Evolutionary conservation across 1,140 invertebrate genomes (phyloP), one percentile per base, ranked within the genome.

Genomic region (Drosophila parabipectinata): DNA sequence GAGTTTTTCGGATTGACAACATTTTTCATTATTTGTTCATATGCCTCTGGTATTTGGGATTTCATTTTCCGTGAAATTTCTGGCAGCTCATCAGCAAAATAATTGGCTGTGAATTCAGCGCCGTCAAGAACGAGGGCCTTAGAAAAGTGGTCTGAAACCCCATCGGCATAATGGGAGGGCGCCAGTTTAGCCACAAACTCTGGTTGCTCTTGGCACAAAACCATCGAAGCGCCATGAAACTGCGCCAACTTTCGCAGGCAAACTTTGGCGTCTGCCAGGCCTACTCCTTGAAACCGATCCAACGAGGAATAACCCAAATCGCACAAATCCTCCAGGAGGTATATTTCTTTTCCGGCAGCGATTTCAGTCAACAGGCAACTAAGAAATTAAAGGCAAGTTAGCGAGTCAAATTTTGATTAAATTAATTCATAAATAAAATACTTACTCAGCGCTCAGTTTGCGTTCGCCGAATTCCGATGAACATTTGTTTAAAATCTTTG

Each of bases 1-100:
- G 34, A 67, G n/a, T 76, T 74, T 5, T 67, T 57, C 1, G 78
- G 51, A 59, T 72, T 21, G 5, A 90, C 79, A 4, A 83, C 34
- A 39, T 47, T 14, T 12, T 30, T 9, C 2, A 90, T 71, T 14
- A 59, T 60, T 7, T 39, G 37, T 2, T 50, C n/a, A 56, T 76
- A 90, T 18, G 34, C 54, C 0, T 34, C 14, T 54, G 60, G 41
- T 72, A 92, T 47, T 91, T 89, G 28, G 64, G 32, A 24, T 92
- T 15, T 93, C 91, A 56, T 91, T 57, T 88, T 91, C 0, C 3
- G 24, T 0, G 82, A 67, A 2, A 94, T 45, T 15, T 83, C 69
- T 1, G 54, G 9, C 32, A 94, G 28, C 64, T 93, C 93, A 0
- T 92, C 92, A 12, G 92, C 92, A 53, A 68, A 47, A 1, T 57